Evolutionary conservation across 2,888 invertebrate genomes (phyloP).

Genomic region (Eupeodes luniger): DNA sequence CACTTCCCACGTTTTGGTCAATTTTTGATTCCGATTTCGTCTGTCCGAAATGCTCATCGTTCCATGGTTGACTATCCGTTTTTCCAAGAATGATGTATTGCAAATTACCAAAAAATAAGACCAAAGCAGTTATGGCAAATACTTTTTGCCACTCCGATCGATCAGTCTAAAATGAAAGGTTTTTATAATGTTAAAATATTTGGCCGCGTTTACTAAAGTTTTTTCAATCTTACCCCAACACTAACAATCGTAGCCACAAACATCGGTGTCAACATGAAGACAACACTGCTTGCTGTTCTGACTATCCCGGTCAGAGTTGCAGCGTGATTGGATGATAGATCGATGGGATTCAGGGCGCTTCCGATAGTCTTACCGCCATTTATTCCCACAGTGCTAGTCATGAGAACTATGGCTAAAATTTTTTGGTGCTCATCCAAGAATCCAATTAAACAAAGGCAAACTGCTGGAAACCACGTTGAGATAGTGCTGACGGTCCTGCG

Average conservation of each 20-base stretch:
- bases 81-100: slow-evolving; percentile 23
- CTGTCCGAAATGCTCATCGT: background rate
- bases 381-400: slow-evolving; percentile 86
- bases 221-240: slow-evolving; percentile 23
- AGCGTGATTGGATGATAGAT: slow-evolving; percentile 88
- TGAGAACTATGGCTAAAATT: slow-evolving; percentile 84
- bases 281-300: slow-evolving; percentile 85
- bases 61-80: background rate
- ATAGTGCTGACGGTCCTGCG: slow-evolving; percentile 79
- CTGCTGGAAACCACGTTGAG: slow-evolving; percentile 85
- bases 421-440: slow-evolving; percentile 83
- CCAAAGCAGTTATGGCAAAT: slow-evolving; percentile 18
- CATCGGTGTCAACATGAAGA: slow-evolving; percentile 18
- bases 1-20: background rate
- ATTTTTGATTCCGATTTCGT: background rate
- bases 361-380: slow-evolving; percentile 81
- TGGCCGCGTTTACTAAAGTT: no score
- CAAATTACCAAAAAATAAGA: slow-evolving; percentile 5
- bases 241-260: slow-evolving; percentile 7
- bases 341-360: slow-evolving; percentile 86
- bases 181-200: no score
- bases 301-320: slow-evolving; percentile 88
- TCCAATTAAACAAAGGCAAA: slow-evolving; percentile 85
- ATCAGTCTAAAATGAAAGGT: background rate
- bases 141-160: slow-evolving; percentile 20